Evolutionary conservation across 1,140 invertebrate genomes (phyloP).

Genomic region (Oreohelix idahoensis): DNA sequence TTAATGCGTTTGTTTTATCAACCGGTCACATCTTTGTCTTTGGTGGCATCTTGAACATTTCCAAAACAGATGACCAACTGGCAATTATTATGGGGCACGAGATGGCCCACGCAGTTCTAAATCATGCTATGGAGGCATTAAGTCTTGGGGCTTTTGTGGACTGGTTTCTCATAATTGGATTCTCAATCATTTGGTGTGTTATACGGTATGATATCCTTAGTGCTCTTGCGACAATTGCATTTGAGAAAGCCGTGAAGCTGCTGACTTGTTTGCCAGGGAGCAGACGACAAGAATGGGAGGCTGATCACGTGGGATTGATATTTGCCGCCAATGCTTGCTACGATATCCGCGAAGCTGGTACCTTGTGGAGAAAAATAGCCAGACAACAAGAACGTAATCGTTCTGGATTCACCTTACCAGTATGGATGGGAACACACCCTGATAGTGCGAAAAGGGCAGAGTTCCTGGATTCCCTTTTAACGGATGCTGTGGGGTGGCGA

Average conservation of each 20-base stretch:
- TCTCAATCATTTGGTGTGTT: constrained; percentile 78
- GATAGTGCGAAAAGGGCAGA: constrained; percentile 74
- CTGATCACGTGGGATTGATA: constrained; percentile 78
- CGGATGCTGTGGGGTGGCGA: constrained; percentile 57
- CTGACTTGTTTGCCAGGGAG: constrained; percentile 77
- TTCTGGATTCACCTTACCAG: constrained; percentile 57
- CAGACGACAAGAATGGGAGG: constrained; percentile 78
- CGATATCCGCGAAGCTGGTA: constrained; percentile 78
- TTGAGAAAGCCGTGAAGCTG: constrained; percentile 47
- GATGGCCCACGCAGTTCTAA: constrained; percentile 79
- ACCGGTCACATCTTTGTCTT: constrained; percentile 80
- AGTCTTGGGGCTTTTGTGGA: constrained; percentile 74
- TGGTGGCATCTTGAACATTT: constrained; percentile 77
- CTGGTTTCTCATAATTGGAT: constrained; percentile 74
- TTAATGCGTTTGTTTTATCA: constrained; percentile 77
- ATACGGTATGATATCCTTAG: constrained; percentile 77
- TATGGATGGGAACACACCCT: constrained; percentile 80
- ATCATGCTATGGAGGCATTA: constrained; percentile 78
- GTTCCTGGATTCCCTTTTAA: constrained; percentile 74
- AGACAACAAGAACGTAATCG: constrained; percentile 49
- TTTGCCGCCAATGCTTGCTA: constrained; percentile 80
- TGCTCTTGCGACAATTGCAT: constrained; percentile 64
- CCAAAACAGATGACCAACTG: constrained; percentile 78
- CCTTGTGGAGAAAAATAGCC: constrained; percentile 78
- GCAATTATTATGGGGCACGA: constrained; percentile 79